A percentile compares a stretch with the other conserved stretches of the same genome.
Evolutionary conservation across 2,797 vertebrate genomes (phyloP).

Genomic region (Malacoraja senta): DNA sequence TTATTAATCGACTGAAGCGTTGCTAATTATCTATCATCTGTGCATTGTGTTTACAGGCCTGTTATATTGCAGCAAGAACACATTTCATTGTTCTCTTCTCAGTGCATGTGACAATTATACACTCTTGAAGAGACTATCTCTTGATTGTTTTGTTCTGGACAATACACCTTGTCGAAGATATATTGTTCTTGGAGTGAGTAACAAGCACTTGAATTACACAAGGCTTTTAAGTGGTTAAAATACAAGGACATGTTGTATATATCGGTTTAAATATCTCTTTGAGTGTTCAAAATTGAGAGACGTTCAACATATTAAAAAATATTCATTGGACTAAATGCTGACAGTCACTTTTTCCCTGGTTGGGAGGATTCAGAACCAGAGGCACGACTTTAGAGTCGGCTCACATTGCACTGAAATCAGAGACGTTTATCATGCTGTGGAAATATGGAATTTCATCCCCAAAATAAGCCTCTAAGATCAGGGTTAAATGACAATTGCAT

Average conservation of each 20-base stretch:
- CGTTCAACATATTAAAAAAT: background rate
- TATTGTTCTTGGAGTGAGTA: background rate
- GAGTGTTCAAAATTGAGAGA: background rate
- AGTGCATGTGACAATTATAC: no score
- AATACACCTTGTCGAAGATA: background rate
- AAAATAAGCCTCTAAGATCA: background rate
- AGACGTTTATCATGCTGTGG: background rate
- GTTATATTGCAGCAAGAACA: no score
- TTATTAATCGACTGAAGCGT: no score
- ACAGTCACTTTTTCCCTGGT: no score
- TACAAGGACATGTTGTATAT: background rate
- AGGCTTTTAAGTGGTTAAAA: no score
- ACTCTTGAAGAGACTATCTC: no score
- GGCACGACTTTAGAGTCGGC: background rate
- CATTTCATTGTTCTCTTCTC: no score
- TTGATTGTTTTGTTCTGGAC: background rate
- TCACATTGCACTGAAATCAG: background rate
- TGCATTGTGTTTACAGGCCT: no score
- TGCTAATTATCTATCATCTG: no score
- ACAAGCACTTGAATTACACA: no score
- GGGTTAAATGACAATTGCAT: background rate
- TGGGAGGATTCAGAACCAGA: background rate
- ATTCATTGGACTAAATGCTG: background rate
- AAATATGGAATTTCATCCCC: background rate
- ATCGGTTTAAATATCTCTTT: background rate